phyloP scores from a whole-genome alignment of 2,888 invertebrate genomes.

The Xylophagus ater region DNA sequence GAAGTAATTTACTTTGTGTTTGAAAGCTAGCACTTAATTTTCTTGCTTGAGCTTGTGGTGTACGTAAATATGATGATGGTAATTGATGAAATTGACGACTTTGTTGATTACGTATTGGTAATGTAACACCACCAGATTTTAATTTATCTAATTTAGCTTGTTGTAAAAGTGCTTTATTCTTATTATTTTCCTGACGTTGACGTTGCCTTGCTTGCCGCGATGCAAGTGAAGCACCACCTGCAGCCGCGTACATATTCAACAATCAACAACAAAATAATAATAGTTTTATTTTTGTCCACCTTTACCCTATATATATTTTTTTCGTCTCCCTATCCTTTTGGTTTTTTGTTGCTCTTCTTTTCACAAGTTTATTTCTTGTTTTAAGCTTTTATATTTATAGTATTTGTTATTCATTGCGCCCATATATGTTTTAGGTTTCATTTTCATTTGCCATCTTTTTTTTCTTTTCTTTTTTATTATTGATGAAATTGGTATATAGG shows the following conservation, averaged over 20 bases:
- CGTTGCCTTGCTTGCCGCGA: slow-evolving; percentile 65
- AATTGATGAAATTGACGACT: slow-evolving; percentile 48
- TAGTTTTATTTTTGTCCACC: no score
- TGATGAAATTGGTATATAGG: no score
- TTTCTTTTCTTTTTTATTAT: no score
- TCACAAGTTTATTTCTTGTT: no score
- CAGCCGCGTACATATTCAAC: slow-evolving; percentile 76
- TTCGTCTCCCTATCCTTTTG: no score
- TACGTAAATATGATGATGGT: slow-evolving; percentile 39
- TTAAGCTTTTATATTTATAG: no score
- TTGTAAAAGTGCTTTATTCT: slow-evolving; percentile 39
- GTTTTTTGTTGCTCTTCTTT: no score
- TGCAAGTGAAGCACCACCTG: slow-evolving; percentile 78
- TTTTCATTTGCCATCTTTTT: no score
- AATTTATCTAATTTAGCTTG: slow-evolving; percentile 42
- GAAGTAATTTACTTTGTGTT: slow-evolving; percentile 36
- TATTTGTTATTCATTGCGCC: no score
- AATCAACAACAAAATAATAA: no score
- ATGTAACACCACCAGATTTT: slow-evolving; percentile 30
- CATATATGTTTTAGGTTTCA: no score
- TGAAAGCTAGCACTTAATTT: slow-evolving; percentile 38
- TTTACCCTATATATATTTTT: no score
- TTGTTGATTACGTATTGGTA: slow-evolving; percentile 28
- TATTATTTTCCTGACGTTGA: slow-evolving; percentile 43
- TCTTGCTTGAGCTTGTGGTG: slow-evolving; percentile 33